Evolutionary conservation across 64 coral and sea anemone species (phyloP).

Genomic region (Actinia tenebrosa): DNA sequence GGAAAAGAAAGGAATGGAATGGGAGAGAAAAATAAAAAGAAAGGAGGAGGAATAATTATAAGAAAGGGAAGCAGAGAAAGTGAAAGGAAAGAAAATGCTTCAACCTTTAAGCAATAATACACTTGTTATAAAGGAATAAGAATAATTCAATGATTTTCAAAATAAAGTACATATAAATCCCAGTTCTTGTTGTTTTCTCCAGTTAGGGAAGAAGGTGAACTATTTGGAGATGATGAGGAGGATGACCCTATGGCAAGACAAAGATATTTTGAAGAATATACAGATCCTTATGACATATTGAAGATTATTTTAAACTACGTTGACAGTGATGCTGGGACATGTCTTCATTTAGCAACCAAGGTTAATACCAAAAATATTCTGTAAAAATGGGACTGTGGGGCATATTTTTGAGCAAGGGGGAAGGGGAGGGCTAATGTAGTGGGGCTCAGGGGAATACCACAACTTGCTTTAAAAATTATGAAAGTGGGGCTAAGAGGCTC

Average conservation of each 20-base stretch:
- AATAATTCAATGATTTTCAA: not conserved
- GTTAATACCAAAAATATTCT: slow-evolving; percentile 22
- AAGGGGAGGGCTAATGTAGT: too few species aligned
- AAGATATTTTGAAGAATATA: slow-evolving; percentile 88
- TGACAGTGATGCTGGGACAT: slow-evolving; percentile 91
- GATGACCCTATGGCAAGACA: slow-evolving; percentile 61
- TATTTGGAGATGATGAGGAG: slow-evolving; percentile 94
- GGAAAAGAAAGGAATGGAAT: too few species aligned
- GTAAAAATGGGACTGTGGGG: not conserved
- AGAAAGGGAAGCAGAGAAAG: too few species aligned
- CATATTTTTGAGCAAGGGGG: not conserved
- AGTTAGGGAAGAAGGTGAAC: slow-evolving; percentile 90
- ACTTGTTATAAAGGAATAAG: too few species aligned
- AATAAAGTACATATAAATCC: not conserved
- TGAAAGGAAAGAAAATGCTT: too few species aligned
- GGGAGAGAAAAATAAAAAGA: too few species aligned
- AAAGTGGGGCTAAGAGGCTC: too few species aligned
- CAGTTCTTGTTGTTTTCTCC: not conserved
- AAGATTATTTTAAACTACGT: slow-evolving; percentile 96
- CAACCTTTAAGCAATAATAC: too few species aligned
- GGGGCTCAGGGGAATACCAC: too few species aligned
- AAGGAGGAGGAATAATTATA: too few species aligned
- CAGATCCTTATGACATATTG: slow-evolving; percentile 92
- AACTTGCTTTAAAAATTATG: too few species aligned
- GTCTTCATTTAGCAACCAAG: slow-evolving; percentile 94